Evolutionary conservation across 2,888 invertebrate genomes (phyloP), one percentile per base, ranked within the genome.

Genomic region (Globia sparganii): DNA sequence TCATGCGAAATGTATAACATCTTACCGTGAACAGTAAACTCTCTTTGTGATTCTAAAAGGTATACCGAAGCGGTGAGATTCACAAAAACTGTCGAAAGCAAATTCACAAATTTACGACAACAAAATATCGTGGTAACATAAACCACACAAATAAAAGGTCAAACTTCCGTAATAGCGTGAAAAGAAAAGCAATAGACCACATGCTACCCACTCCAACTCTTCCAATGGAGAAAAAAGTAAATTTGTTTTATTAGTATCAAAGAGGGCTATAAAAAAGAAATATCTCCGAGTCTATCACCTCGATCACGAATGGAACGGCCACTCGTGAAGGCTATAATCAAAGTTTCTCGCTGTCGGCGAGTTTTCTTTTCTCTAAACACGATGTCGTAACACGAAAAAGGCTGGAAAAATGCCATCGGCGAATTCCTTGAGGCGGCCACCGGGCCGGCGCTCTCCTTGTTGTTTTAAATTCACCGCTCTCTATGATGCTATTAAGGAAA

Each of bases 201-300:
- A 95, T 94, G 94, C 90, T 94, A 92, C 91, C 91, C 89, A 88
- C 90, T 90, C 91, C 88, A 92, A 95, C 93, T 94, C 93, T 92
- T 93, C 89, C 91, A 77, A 91, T 88, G 87, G 87, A 91, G 91
- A 93, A 93, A 90, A 95, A 95, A 95, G 94, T 94, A 93, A 95
- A 95, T 96, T 96, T 95, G 94, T 95, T 95, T 96, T 96, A 96
- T 95, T 95, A 95, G 93, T 95, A 96, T 95, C 93, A 95, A 96
- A 96, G 93, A 93, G 92, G 93, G 94, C 91, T 91, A 94, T 96
- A 96, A 96, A 96, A 96, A 94, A 93, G 95, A 95, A 95, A 96
- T 96, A 95, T 94, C 91, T 90, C 87, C 87, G 89, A 94, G 94
- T 94, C 95, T 96, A 96, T 96, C 95, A 94, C 96, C 94, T 95